Percentiles rank a stretch among this genome's conserved stretches.
phyloP scores from a whole-genome alignment of 1,140 invertebrate genomes.

The Ptiloglossa arizonensis region DNA sequence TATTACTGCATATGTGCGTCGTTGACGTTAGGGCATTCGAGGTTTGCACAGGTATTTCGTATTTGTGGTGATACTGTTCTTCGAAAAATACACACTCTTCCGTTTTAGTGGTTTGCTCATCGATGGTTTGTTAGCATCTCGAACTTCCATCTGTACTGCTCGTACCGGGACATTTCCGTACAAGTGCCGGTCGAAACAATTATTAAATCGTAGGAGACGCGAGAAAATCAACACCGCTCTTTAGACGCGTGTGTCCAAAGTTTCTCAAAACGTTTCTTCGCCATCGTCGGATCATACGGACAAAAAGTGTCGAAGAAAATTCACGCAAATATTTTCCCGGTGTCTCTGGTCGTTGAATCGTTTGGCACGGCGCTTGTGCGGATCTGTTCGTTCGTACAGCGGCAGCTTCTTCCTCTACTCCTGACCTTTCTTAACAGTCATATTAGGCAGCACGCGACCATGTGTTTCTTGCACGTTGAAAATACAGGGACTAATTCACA shows the following conservation, averaged over 20 bases:
- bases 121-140: not conserved
- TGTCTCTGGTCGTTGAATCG: too few species aligned
- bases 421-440: constrained; percentile 51
- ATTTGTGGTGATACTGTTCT: not conserved
- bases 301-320: too few species aligned
- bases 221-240: too few species aligned
- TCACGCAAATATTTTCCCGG: too few species aligned
- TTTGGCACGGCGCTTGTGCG: too few species aligned
- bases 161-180: not conserved
- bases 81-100: not conserved
- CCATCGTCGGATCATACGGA: too few species aligned
- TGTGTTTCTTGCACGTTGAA: constrained; percentile 49
- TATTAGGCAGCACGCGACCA: constrained; percentile 63
- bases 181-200: not conserved
- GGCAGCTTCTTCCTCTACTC: constrained; percentile 1
- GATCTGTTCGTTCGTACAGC: too few species aligned
- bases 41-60: not conserved
- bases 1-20: not conserved
- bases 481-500: constrained; percentile 76
- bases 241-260: too few species aligned
- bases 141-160: not conserved
- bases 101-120: not conserved
- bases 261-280: too few species aligned
- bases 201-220: too few species aligned
- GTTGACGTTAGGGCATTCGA: not conserved